These are phyloP conservation scores for Botrylloides violaceus DNA, from an alignment of 23 tunicate species.

Conservation along the genomic window DNA sequence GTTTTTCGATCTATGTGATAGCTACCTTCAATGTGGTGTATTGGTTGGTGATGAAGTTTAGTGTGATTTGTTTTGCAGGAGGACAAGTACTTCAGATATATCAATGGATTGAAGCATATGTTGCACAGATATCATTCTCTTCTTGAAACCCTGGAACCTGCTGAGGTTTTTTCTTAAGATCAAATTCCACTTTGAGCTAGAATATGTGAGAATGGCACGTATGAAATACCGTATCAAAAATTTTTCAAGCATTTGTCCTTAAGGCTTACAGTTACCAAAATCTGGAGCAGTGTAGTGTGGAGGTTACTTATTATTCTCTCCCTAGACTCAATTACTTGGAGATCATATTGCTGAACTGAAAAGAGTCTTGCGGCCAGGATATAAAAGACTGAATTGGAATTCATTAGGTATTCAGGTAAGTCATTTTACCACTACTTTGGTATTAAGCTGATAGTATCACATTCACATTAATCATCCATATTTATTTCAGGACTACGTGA, in stretches of 20 bases:
- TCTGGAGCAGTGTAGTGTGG: no score
- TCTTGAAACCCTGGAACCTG: constrained; percentile 54
- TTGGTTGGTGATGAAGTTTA: no score
- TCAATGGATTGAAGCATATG: constrained; percentile 79
- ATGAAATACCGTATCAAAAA: no score
- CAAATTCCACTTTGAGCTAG: neutral
- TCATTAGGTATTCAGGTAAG: constrained; percentile 91
- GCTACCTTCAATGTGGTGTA: no score
- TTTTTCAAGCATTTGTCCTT: no score
- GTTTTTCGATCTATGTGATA: no score
- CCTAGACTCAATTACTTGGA: constrained; percentile 65
- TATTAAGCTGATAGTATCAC: neutral
- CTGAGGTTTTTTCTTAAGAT: constrained; percentile 40
- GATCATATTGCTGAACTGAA: constrained; percentile 66
- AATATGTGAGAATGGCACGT: neutral
- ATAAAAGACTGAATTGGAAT: constrained; percentile 92
- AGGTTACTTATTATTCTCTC: no score
- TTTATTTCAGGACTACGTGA: constrained; percentile 64
- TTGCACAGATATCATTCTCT: constrained; percentile 79
- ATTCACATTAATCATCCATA: neutral
- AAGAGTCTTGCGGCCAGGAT: constrained; percentile 66
- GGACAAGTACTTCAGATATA: constrained; percentile 75
- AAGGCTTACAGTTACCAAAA: no score
- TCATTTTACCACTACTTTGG: neutral
- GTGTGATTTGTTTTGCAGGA: constrained; percentile 42